Evolutionary conservation across 64 coral and sea anemone species (phyloP).

Genomic region (Montipora foliosa): DNA sequence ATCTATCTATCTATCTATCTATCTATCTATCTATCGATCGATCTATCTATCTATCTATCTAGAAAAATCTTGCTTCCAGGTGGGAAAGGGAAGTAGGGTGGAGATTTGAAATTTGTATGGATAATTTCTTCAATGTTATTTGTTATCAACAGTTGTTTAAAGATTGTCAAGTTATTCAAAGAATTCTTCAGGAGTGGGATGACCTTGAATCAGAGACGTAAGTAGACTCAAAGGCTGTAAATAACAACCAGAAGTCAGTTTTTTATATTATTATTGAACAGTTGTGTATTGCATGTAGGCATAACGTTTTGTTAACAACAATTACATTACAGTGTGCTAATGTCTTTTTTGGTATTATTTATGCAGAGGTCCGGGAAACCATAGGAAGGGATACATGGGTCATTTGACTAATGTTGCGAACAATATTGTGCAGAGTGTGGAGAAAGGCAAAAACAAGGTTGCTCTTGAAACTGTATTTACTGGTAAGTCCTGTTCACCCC

Average conservation of each 20-base stretch:
- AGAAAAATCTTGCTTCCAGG: no score
- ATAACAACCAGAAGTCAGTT: no score
- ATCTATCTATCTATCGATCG: no score
- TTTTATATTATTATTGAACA: background rate
- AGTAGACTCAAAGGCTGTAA: conserved; percentile 6
- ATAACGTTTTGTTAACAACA: background rate
- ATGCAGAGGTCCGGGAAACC: background rate
- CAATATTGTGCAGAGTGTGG: conserved; percentile 64
- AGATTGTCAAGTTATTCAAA: conserved; percentile 86
- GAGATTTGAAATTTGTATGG: no score
- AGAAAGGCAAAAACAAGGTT: conserved; percentile 95
- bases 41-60: no score
- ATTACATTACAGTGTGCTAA: background rate
- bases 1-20: no score
- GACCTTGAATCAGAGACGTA: conserved; percentile 81
- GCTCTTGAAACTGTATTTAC: conserved; percentile 74
- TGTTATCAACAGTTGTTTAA: conserved; percentile 85
- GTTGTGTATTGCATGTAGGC: no score
- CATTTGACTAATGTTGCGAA: conserved; percentile 98
- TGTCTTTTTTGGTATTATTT: no score
- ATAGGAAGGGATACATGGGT: conserved; percentile 93
- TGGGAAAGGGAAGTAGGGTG: no score
- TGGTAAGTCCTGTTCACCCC: conserved; percentile 53
- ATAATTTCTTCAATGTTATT: no score
- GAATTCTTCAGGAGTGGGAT: conserved; percentile 87